These are phyloP conservation scores for Urocyon cinereoargenteus DNA, from an alignment of 2,797 vertebrate genomes.

Conservation along the genomic window DNA sequence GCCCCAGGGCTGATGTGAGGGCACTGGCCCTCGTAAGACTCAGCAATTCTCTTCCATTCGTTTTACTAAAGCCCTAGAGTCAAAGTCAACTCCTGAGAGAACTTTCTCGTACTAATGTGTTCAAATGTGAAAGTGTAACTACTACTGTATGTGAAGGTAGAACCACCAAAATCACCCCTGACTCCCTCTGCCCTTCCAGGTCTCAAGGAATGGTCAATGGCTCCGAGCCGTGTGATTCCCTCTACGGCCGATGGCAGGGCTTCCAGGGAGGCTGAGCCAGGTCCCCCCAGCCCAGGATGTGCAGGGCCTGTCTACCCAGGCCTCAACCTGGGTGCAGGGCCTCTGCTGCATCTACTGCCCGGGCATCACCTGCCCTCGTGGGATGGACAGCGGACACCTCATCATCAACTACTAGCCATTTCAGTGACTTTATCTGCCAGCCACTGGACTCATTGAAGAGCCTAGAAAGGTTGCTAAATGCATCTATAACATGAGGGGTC, in stretches of 20 bases:
- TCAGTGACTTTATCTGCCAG: too few relatives aligned
- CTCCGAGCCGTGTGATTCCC: fast-evolving
- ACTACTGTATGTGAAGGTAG: background rate
- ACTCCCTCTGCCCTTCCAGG: background rate
- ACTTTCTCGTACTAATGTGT: background rate
- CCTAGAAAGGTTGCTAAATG: fast-evolving
- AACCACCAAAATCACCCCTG: background rate
- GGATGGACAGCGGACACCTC: background rate
- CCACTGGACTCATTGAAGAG: fast-evolving
- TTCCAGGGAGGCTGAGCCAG: fast-evolving
- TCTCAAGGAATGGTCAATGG: background rate
- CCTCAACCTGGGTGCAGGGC: background rate
- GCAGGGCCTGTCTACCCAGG: background rate
- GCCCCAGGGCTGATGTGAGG: background rate
- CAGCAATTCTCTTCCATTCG: background rate
- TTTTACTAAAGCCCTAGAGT: background rate
- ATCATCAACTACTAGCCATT: fast-evolving
- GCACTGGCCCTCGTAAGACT: fast-evolving
- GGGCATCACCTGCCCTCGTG: too few relatives aligned
- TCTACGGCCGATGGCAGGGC: fast-evolving
- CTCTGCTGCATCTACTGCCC: background rate
- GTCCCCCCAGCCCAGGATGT: background rate
- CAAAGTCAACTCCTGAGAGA: background rate
- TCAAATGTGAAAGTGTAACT: background rate
- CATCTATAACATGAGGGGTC: fast-evolving